Evolutionary conservation across 2,888 invertebrate species (phyloP), one percentile per base, ranked within the genome.

Genomic region (Plebejus anna): DNA sequence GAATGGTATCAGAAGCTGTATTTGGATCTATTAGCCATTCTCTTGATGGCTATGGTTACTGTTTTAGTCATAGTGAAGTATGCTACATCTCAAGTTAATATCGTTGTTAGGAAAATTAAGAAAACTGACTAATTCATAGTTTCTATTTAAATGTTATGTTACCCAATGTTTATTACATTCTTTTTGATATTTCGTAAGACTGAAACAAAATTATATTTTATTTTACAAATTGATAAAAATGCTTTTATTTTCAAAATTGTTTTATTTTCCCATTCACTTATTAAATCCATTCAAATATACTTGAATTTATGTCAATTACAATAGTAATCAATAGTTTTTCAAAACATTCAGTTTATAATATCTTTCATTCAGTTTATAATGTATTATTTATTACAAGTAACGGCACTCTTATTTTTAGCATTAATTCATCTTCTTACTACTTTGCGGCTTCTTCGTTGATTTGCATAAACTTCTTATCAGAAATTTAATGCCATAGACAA

Each of bases 1-100:
- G 85, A 86, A 22, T 84, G 85, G 78, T 89, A 88, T 80, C 85
- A 89, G 80, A 86, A 85, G 76, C 2, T 85, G 22, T 89, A 85
- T 72, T 42, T 90, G 42, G 90, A 90, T 80, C 78, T 90, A 2
- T 5, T 83, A 70, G 82, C 32, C 22, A 66, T 66, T 36, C 32
- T 66, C 7, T 11, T 32, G 6, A 66, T 66, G 13, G 66, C 32
- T 6, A 36, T 5, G 11, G 13, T 66, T 16, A 32, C 36, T 32
- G 32, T 36, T 66, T 66, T 66, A 13, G 36, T 32, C 1, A 32
- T 66, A 11, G 66, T 36, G 1, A 66, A 66, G 1, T 66, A 66
- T 9, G 13, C 66, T 16, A 32, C 13, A 5, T 66, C 32, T 13
- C 66, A 66, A 36, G 32, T 66, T 36, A 66, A 11, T 32, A 66